Conservation (phyloP, 2,888 invertebrate species). For the Trachelus stipa region DNA sequence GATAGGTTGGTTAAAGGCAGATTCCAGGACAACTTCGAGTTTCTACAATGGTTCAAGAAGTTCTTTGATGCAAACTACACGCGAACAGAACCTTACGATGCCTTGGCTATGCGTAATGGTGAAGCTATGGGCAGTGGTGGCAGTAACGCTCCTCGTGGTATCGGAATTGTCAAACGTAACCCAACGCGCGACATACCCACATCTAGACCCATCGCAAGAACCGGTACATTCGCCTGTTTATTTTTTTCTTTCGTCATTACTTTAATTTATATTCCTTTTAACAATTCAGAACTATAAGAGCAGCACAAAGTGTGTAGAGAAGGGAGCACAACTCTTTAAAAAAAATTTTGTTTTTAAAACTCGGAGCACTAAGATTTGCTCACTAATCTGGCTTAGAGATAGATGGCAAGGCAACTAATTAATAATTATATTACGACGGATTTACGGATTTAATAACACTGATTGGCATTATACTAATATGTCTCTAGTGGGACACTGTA, state of each 20-base stretch:
- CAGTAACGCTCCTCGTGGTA: constrained; percentile 70
- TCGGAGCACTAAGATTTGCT: neutral
- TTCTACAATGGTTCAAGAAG: constrained; percentile 99
- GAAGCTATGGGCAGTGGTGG: constrained; percentile 86
- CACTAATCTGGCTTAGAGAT: neutral
- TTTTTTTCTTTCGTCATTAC: constrained; percentile 15
- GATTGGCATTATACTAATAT: neutral
- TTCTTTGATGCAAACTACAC: constrained; percentile 99
- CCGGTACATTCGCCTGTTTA: constrained; percentile 71
- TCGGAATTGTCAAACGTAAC: constrained; percentile 67
- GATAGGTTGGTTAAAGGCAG: constrained; percentile 97
- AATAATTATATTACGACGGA: neutral
- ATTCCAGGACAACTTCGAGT: constrained; percentile 99
- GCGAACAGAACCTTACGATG: constrained; percentile 89
- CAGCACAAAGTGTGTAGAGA: neutral
- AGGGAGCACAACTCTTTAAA: neutral
- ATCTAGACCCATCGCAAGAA: constrained; percentile 74
- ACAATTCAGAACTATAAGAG: neutral
- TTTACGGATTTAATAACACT: neutral
- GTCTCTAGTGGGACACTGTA: neutral
- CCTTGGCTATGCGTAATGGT: constrained; percentile 86
- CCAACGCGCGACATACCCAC: constrained; percentile 68
- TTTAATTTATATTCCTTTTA: constrained; percentile 8
- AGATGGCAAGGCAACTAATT: neutral
- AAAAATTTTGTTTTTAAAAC: neutral